These are phyloP conservation scores for Neoascia interrupta DNA, from an alignment of 2,888 invertebrate species.

Conservation along the genomic window DNA sequence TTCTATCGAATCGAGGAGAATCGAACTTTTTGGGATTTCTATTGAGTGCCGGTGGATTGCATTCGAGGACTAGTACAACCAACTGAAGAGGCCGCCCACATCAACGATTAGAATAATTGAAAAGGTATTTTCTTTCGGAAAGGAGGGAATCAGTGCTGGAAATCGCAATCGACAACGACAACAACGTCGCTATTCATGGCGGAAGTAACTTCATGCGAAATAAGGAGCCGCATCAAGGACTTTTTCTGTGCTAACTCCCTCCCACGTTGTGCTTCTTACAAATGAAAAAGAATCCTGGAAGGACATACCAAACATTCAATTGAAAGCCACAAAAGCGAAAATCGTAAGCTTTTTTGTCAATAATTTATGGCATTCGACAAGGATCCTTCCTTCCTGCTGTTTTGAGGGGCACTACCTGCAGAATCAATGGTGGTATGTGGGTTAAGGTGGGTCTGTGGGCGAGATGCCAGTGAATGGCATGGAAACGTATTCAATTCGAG, in stretches of 20 bases:
- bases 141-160: slow-evolving; percentile 50
- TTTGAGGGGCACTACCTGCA: slow-evolving; percentile 27
- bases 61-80: neutral
- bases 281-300: slow-evolving; percentile 41
- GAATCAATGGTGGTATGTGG: slow-evolving; percentile 13
- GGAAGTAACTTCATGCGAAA: slow-evolving; percentile 35
- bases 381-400: slow-evolving; percentile 45
- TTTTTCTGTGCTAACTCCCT: neutral
- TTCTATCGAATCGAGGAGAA: slow-evolving; percentile 8
- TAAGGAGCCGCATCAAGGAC: slow-evolving; percentile 54
- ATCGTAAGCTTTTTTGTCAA: slow-evolving; percentile 60
- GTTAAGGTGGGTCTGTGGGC: neutral
- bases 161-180: slow-evolving; percentile 22
- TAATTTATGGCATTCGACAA: slow-evolving; percentile 67
- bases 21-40: slow-evolving; percentile 59
- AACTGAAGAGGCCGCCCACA: neutral
- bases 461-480: slow-evolving; percentile 34
- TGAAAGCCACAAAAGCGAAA: slow-evolving; percentile 68
- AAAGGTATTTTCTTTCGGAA: slow-evolving; percentile 59
- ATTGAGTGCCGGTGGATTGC: slow-evolving; percentile 44
- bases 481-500: slow-evolving; percentile 65
- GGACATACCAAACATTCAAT: slow-evolving; percentile 66
- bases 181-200: slow-evolving; percentile 7
- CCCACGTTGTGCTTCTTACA: neutral
- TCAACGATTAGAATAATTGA: slow-evolving; percentile 67